These are phyloP conservation scores for Nomada fucata DNA, from an alignment of 2,888 invertebrate genomes.

Conservation along the genomic window DNA sequence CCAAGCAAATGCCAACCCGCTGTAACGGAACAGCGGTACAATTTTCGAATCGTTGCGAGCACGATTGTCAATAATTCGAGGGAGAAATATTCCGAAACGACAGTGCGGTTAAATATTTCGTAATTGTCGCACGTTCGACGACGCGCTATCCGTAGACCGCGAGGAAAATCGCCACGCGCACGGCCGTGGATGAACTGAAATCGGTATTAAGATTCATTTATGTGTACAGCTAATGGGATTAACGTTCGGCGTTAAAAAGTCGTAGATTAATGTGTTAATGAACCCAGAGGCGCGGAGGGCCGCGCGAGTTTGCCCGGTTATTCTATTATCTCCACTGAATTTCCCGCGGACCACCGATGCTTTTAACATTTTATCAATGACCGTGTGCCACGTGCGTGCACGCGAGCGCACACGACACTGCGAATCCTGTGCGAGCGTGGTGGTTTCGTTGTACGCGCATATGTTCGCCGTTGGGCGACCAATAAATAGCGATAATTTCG, in stretches of 20 bases:
- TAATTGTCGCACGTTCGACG: not conserved
- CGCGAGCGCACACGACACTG: not conserved
- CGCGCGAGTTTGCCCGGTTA: constrained; percentile 37
- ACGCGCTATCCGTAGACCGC: not conserved
- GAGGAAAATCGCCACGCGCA: no score
- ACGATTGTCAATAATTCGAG: not conserved
- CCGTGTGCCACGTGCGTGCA: constrained; percentile 45
- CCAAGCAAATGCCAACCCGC: no score
- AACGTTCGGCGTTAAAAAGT: constrained; percentile 48
- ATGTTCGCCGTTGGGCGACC: constrained; percentile 70
- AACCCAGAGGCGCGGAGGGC: constrained; percentile 26
- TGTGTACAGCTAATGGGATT: constrained; percentile 50
- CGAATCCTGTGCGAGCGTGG: constrained; percentile 21
- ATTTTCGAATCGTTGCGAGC: not conserved
- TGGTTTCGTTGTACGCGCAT: constrained; percentile 59
- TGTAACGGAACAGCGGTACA: not conserved
- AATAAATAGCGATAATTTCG: constrained; percentile 81
- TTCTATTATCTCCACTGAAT: constrained; percentile 68
- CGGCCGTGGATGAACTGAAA: not conserved
- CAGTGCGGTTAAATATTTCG: not conserved
- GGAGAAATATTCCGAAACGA: not conserved
- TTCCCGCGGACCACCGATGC: constrained; percentile 62
- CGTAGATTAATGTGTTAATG: constrained; percentile 59
- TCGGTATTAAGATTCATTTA: constrained; percentile 57
- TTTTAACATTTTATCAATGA: constrained; percentile 69